Evolutionary conservation across 2,797 vertebrate species (phyloP), one percentile per base, ranked within the genome.

Genomic region (Heterohyrax brucei): DNA sequence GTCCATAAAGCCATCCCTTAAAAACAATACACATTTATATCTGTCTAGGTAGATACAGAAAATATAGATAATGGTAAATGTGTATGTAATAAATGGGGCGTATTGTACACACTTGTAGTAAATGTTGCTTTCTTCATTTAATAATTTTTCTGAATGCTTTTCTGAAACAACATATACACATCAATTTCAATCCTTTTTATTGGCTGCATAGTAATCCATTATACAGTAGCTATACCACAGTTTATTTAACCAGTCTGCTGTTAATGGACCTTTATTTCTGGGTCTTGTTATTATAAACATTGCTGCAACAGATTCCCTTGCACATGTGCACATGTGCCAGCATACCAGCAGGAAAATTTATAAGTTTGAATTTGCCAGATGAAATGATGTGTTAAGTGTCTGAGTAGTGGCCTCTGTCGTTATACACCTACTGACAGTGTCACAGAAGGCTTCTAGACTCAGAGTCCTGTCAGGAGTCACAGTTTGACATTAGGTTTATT

Each of bases 81-180:
- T 73, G 33, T 48, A 80, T 16, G 14, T 26, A 33, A 72, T 1
- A 91, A 86, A 66, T 72, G 62, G 66, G 61, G 19, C 56, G 59
- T 73, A 26, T 2, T 62, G 24, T 4, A 39, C 10, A 80, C 5
- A 33, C 9, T 46, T 46, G 1, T 39, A 91, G n/a, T 62, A 59
- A 46, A 70, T 66, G 79, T 89, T 83, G 3, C 13, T 77, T 92
- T 93, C 93, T 30, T 70, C 77, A 81, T 92, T 73, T 75, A 66
- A 30, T 80, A 61, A 72, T 94, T 75, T 89, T 96, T 94, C 12
- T 89, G 86, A 73, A 56, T 46, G 28, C 78, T 33, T 87, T 89
- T 81, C 68, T 48, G 53, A 87, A 90, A 33, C 7, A 78, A 4
- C 56, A 22, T 61, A 73, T 44, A 22, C 33, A 44, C 10, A 10